These are phyloP conservation scores for Eptesicus fuscus DNA, from an alignment of 2,113 vertebrate species.

Conservation along the genomic window DNA sequence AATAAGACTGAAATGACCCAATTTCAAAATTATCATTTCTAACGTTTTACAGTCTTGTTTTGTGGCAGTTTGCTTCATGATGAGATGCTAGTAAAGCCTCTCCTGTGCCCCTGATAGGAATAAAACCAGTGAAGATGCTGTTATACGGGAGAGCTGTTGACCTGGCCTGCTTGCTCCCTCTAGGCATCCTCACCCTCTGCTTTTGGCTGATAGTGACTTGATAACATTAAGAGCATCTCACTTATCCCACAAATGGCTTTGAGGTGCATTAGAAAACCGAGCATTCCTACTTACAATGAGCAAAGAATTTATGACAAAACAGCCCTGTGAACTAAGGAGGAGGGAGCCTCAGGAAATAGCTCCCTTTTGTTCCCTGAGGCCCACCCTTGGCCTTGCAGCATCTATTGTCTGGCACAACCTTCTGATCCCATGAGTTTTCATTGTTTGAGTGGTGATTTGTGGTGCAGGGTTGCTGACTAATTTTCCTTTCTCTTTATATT, in stretches of 20 bases:
- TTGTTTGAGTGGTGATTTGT: conserved; percentile 6
- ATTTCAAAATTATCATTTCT: not conserved
- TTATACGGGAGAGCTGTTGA: not conserved
- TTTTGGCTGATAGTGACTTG: not conserved
- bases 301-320: not conserved
- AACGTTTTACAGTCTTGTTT: not conserved
- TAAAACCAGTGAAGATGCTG: not conserved
- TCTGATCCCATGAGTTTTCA: not conserved
- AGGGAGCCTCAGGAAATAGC: not conserved
- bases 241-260: not conserved
- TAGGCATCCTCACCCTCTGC: fast-evolving
- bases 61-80: not conserved
- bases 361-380: not conserved
- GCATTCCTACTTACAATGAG: not conserved
- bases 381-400: not conserved
- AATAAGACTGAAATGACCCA: not conserved
- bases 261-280: not conserved
- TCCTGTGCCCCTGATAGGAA: not conserved
- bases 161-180: not conserved
- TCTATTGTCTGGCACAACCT: not conserved
- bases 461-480: not conserved
- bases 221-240: not conserved
- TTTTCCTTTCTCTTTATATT: conserved; percentile 48
- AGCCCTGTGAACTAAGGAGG: not conserved
- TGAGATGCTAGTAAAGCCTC: not conserved